Evolutionary conservation across 2,888 invertebrate genomes (phyloP).

Genomic region (Cheiracanthium punctorium): DNA sequence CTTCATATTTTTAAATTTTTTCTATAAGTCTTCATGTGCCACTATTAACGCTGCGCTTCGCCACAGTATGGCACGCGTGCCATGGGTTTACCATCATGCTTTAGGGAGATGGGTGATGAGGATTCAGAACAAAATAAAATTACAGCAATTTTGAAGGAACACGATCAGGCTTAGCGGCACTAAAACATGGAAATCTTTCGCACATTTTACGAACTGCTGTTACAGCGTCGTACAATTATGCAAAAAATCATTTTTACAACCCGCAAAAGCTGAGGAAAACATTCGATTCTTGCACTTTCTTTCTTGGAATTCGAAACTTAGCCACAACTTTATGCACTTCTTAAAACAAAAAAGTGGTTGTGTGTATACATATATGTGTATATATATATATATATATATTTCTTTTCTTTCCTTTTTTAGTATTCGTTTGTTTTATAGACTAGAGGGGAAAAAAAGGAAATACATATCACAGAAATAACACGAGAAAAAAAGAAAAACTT

Average conservation of each 20-base stretch:
- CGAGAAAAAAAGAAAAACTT: slow-evolving; percentile 27
- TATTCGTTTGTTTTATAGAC: slow-evolving; percentile 67
- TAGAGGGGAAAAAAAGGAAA: slow-evolving; percentile 30
- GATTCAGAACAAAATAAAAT: too few species aligned
- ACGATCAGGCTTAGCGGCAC: too few species aligned
- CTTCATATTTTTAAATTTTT: too few species aligned
- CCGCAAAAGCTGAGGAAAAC: slow-evolving; percentile 26
- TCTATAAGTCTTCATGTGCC: too few species aligned
- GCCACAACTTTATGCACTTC: background rate
- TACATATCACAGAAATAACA: slow-evolving; percentile 29
- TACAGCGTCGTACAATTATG: slow-evolving; percentile 53
- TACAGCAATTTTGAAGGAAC: too few species aligned
- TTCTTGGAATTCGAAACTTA: background rate
- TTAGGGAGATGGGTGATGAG: too few species aligned
- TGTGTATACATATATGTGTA: background rate
- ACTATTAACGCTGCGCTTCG: too few species aligned
- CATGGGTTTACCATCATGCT: too few species aligned
- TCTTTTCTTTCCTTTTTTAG: slow-evolving; percentile 19
- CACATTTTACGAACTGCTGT: background rate
- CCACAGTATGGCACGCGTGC: too few species aligned
- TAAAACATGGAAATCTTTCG: too few species aligned
- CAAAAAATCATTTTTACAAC: slow-evolving; percentile 63
- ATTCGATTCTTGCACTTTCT: background rate
- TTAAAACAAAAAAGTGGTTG: background rate
- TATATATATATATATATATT: background rate